Percentiles rank a stretch among this genome's conserved stretches.
These are phyloP conservation scores for Piezodorus guildinii DNA, from an alignment of 1,140 invertebrate species.

Conservation along the genomic window DNA sequence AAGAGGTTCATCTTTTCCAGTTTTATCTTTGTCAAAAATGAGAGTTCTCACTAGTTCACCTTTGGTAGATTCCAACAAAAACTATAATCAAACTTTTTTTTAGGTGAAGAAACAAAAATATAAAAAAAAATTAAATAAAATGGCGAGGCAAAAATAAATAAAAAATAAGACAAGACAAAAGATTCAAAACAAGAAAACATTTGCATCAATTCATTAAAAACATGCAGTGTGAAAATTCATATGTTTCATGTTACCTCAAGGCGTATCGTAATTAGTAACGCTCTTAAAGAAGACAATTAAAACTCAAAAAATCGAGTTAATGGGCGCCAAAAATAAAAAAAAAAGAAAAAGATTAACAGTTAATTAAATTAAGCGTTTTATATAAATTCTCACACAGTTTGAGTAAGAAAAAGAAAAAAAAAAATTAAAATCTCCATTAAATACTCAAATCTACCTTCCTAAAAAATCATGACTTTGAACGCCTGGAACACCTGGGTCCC, in stretches of 20 bases:
- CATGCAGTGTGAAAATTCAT: constrained; percentile 14
- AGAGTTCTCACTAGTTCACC: constrained; percentile 32
- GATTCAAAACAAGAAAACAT: background rate
- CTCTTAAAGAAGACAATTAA: background rate
- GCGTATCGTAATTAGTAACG: no score
- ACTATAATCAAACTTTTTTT: constrained; percentile 31
- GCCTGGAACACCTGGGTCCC: constrained; percentile 66
- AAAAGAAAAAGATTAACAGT: background rate
- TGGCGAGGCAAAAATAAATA: background rate
- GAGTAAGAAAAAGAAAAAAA: background rate
- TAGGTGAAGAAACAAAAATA: constrained; percentile 1
- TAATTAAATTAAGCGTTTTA: background rate
- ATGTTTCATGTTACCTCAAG: background rate
- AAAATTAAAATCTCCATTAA: constrained; percentile 12
- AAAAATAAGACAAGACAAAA: constrained; percentile 2
- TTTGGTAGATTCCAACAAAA: constrained; percentile 37
- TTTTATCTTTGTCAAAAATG: constrained; percentile 70
- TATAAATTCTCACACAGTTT: constrained; percentile 13
- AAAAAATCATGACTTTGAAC: constrained; percentile 71
- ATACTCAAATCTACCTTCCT: constrained; percentile 50
- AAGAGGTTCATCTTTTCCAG: constrained; percentile 61
- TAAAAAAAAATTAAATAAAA: background rate
- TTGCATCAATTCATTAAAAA: background rate
- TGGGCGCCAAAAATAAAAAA: background rate
- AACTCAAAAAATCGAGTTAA: background rate